These are phyloP conservation scores for Lasiommata megera DNA, from an alignment of 2,888 invertebrate genomes.

Conservation along the genomic window DNA sequence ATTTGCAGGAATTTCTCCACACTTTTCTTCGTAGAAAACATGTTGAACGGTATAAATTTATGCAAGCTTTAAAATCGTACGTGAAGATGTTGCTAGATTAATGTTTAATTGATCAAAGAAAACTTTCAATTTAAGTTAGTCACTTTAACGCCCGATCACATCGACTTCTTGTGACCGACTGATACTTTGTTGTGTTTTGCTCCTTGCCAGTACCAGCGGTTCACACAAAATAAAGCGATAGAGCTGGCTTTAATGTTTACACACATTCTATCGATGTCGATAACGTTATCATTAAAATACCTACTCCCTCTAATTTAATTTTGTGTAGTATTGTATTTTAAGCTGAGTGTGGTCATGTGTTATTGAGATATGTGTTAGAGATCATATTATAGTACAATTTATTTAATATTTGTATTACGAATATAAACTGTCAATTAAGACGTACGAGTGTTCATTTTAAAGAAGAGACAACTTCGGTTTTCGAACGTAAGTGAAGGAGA, in stretches of 20 bases:
- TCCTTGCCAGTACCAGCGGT: slow-evolving; percentile 60
- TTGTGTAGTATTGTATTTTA: not conserved
- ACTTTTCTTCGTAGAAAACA: slow-evolving; percentile 69
- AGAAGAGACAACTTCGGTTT: no score
- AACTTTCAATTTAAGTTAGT: not conserved
- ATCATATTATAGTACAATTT: no score
- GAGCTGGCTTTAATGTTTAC: slow-evolving; percentile 67
- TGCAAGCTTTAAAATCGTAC: not conserved
- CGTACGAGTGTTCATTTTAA: no score
- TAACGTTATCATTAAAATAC: slow-evolving; percentile 28
- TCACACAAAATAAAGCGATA: slow-evolving; percentile 52
- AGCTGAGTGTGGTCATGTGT: not conserved
- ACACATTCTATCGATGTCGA: slow-evolving; percentile 57
- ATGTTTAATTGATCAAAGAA: slow-evolving; percentile 8
- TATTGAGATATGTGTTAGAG: not conserved
- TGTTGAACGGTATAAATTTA: slow-evolving; percentile 42
- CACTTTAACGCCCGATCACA: slow-evolving; percentile 46
- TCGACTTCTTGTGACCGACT: slow-evolving; percentile 62
- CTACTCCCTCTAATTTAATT: slow-evolving; percentile 11
- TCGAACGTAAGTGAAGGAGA: no score
- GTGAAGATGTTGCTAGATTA: not conserved
- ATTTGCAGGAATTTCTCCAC: slow-evolving; percentile 62
- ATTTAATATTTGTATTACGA: no score
- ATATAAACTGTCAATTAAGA: no score
- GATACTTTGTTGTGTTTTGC: slow-evolving; percentile 76